Conservation (phyloP, 2,113 vertebrate genomes). For the Mystacornis crossleyi region DNA sequence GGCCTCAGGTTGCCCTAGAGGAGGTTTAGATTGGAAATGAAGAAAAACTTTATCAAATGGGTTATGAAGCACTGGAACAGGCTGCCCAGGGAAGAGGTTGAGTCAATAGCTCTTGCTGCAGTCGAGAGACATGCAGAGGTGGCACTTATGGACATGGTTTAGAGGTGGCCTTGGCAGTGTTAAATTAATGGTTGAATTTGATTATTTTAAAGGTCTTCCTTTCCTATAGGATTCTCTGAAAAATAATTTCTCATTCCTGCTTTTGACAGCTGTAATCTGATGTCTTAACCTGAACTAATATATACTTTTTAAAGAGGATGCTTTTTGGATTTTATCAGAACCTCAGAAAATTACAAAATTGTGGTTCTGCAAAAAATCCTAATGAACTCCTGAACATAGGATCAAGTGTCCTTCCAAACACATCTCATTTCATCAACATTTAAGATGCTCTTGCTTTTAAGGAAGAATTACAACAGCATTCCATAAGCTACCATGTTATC, state of each 20-base stretch:
- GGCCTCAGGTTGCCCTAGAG: too few species aligned
- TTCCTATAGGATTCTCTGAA: not conserved
- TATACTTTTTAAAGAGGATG: not conserved
- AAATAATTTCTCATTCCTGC: constrained; percentile 24
- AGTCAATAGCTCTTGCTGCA: too few species aligned
- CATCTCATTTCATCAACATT: not conserved
- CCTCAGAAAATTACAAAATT: not conserved
- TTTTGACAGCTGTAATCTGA: constrained; percentile 26
- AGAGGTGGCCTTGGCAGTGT: not conserved
- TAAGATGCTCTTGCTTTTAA: not conserved
- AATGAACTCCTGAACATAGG: not conserved
- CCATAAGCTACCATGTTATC: not conserved
- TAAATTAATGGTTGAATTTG: not conserved
- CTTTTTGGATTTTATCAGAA: not conserved
- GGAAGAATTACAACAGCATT: not conserved
- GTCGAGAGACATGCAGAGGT: too few species aligned
- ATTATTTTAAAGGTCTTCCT: not conserved
- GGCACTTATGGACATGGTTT: too few species aligned
- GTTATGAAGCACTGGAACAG: too few species aligned
- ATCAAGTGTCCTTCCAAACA: not conserved
- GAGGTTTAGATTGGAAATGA: too few species aligned
- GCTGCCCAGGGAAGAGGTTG: too few species aligned
- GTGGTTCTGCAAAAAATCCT: not conserved
- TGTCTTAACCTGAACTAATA: not conserved
- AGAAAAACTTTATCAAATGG: too few species aligned